Evolutionary conservation across 2,888 invertebrate species (phyloP), one percentile per base, ranked within the genome.

Genomic region (Torymus tubicola): DNA sequence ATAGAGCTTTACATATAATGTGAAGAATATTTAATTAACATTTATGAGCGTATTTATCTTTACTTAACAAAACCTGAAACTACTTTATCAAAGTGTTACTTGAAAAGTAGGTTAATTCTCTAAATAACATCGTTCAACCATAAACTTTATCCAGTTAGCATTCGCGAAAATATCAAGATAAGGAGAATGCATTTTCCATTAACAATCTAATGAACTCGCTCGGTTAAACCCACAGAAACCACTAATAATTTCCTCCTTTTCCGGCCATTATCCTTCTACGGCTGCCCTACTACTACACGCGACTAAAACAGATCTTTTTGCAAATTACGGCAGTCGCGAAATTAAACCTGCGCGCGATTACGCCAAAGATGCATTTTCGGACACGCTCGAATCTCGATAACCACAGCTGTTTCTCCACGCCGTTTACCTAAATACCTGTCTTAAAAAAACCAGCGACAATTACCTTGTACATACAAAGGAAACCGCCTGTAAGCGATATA

Each of bases 361-460:
- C 16, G n/a, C 65, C 14, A 65, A 10, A 16, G 10, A 16, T 10
- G 1, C 50, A 21, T 2, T 21, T 21, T 42, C 11, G 42, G 4
- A 42, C 42, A 42, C 8, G n/a, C 16, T 14, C 16, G 3, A 65
- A 65, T 65, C 65, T 16, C n/a, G 65, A 65, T 65, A 65, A 65
- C 50, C 16, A 16, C 42, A 42, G 8, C 3, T 16, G 42, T 42
- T 8, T 65, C 18, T 0, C 21, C 21, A 21, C 2, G 0, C 24
- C 10, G 8, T n/a, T 72, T 63, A 52, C 53, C 52, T 53, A 72
- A 74, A 76, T 68, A 76, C 81, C n/a, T 42, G 10, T 8, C 42
- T 42, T 14, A 13, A 60, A 70, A 52, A 50, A 16, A 24, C 14
- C 14, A 14, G n/a, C 31, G 68, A 24, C 31, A 55, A 67, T 67